Evolutionary conservation across 2,888 invertebrate species (phyloP).

Genomic region (Heliconius ismenius): DNA sequence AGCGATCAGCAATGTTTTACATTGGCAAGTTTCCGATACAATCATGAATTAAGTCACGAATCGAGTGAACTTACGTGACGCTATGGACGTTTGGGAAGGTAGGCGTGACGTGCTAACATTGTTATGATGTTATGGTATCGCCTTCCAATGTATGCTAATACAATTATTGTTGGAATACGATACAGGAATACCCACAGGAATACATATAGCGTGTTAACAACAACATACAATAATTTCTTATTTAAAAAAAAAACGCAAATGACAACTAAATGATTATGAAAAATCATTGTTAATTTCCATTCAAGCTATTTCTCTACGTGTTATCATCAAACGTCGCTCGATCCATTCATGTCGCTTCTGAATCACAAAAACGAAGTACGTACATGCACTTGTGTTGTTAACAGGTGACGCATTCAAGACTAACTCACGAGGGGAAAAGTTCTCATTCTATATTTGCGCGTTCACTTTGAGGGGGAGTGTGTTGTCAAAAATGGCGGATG

Average conservation of each 20-base stretch:
- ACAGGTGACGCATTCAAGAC: constrained; percentile 65
- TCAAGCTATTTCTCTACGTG: constrained; percentile 29
- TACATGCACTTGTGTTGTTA: constrained; percentile 54
- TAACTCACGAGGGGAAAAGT: constrained; percentile 44
- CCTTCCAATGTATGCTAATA: constrained; percentile 35
- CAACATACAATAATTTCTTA: neutral
- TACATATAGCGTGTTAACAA: neutral
- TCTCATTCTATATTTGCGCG: constrained; percentile 47
- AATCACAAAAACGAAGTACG: constrained; percentile 62
- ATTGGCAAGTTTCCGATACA: constrained; percentile 38
- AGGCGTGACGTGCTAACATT: constrained; percentile 37
- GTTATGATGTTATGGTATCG: constrained; percentile 35
- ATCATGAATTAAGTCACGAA: constrained; percentile 42
- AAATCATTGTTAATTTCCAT: constrained; percentile 29
- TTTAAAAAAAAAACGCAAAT: neutral
- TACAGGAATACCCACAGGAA: neutral
- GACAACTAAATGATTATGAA: constrained; percentile 21
- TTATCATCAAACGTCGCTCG: constrained; percentile 42
- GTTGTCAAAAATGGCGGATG: constrained; percentile 45
- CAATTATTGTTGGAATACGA: constrained; percentile 27
- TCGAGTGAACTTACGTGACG: constrained; percentile 43
- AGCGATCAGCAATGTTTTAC: constrained; percentile 24
- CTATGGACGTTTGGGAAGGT: constrained; percentile 37
- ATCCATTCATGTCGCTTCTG: constrained; percentile 56
- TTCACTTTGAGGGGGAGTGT: constrained; percentile 46